Evolutionary conservation across 2,888 invertebrate genomes (phyloP).

Genomic region (Harmothoe impar): DNA sequence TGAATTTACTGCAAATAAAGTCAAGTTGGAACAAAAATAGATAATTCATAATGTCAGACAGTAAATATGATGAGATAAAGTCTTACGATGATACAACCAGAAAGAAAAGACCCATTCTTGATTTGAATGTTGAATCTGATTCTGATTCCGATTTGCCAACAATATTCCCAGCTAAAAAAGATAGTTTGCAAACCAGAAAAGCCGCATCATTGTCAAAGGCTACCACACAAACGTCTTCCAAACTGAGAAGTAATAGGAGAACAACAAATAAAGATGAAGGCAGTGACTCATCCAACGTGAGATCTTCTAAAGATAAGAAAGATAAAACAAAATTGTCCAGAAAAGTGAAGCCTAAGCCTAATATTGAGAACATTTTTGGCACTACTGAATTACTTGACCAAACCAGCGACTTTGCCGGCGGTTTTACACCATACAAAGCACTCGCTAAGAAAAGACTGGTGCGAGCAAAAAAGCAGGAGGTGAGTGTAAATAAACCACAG

Average conservation of each 20-base stretch:
- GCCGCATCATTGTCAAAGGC: neutral
- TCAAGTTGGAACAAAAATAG: no score
- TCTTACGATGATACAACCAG: neutral
- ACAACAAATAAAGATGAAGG: neutral
- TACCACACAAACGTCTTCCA: neutral
- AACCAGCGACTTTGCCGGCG: constrained; percentile 26
- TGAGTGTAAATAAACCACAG: neutral
- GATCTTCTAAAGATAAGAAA: neutral
- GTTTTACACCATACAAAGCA: constrained; percentile 40
- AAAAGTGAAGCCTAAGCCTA: neutral
- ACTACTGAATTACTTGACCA: neutral
- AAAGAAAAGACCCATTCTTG: neutral
- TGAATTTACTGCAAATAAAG: no score
- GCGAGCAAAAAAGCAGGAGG: neutral
- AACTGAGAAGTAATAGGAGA: neutral
- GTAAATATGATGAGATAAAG: neutral
- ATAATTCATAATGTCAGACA: neutral
- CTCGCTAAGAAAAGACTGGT: constrained; percentile 22
- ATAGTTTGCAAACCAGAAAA: neutral
- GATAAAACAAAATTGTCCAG: neutral
- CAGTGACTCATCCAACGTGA: neutral
- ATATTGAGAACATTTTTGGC: constrained; percentile 3
- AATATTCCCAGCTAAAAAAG: neutral
- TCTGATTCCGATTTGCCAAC: neutral
- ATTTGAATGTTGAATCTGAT: neutral